Base-by-base conservation (phyloP, 2,113 vertebrate species). In the Petroica traversi region DNA sequence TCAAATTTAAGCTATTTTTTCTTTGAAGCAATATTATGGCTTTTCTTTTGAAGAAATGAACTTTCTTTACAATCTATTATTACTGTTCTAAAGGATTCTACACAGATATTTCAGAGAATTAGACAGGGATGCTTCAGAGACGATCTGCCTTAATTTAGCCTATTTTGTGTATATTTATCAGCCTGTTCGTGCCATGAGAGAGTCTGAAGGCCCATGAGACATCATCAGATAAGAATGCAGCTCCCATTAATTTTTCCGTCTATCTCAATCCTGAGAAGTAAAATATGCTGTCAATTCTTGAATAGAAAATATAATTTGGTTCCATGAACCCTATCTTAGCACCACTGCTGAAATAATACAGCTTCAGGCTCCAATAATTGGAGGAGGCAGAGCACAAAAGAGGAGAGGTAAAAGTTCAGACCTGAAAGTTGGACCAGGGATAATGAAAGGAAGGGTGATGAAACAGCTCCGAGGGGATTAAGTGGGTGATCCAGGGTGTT, bases 211-310 rank as follows among this genome's bases (percentile, higher is more conserved):
- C 84, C 76, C 91, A 73, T 4, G 59, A 96, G 80, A 66, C 68
- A 91, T 48, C 61, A 91, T 68, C 83, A 96, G 97, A 96, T 94
- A 95, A 96, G 85, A 89, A 84, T 57, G 74, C 11, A 69, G 49
- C 64, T 97, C 92, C 92, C 88, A 88, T 94, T 97, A 97, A 94
- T 95, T 95, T 96, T 79, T 78, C 68, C 34, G 20, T 90, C 79
- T 89, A 46, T 92, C 6, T 0, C 48, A 59, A 31, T 6, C 11
- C 54, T 49, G 36, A 91, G 75, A 86, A 96, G 31, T 76, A 81
- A 92, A 96, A 84, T 52, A 79, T 29, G 71, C 40, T 75, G 49
- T 52, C 78, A 94, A 29, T 62, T 72, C 77, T 88, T 85, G 68
- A 93, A 66, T 36, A 83, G 85, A 92, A 89, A 92, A 80, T 48